Evolutionary conservation across 64 coral and sea anemone genomes (phyloP), one percentile per base, ranked within the genome.

Genomic region (Exaiptasia diaphana): DNA sequence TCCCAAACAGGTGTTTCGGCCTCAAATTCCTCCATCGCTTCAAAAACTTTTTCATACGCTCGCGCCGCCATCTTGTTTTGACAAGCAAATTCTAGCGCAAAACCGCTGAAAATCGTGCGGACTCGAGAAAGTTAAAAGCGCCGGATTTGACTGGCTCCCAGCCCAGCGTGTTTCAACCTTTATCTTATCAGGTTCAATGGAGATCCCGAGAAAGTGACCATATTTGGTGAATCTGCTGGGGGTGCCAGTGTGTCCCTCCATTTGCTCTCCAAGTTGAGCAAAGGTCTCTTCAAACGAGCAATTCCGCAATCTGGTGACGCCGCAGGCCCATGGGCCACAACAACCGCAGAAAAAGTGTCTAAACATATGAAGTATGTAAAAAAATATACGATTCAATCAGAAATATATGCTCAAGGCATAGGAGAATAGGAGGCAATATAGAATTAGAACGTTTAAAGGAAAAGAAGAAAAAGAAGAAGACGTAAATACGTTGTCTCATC

Each of bases 181-280:
- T n/a, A n/a, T n/a, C n/a, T 78, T 39, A 36, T 4, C 8, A 78
- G 34, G 44, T 86, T 86, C 64, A 71, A 56, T 7, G 82, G 82
- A 2, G 57, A 86, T 75, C 82, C 82, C 3, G 43, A 64, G 6
- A 86, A 49, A 50, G 82, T 85, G 25, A 85, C 82, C 11, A 60
- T 85, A 61, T 85, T 85, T 75, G 82, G 82, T 37, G 82, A 85
- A 30, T 46, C 68, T 43, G 54, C 70, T 30, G 82, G 82, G 1
- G 69, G 17, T 1, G 60, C 45, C 7, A 85, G 82, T 49, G 48
- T 74, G 2, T 35, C 82, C 22, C 33, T 75, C 10, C 82, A 85
- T 46, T 41, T 85, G 3, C 23, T 85, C 26, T 85, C 82, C 1
- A 68, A 68, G 9, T 28, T 63, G 4, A 75, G 68, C 27, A 61